Conservation (phyloP, 2,797 vertebrate species). For the Bovichtus variegatus region DNA sequence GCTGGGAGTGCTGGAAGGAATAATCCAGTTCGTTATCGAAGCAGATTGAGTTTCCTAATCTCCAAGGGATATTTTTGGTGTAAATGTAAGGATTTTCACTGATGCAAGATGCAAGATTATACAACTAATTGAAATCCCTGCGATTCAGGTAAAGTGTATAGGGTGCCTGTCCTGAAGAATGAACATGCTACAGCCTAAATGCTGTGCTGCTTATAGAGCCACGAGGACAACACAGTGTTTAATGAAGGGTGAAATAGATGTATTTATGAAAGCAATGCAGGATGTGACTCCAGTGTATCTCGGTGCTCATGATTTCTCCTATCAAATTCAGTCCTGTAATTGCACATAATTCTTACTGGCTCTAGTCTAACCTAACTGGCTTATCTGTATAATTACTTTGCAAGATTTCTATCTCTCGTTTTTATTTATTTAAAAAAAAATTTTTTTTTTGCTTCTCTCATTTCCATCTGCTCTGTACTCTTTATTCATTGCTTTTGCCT, state of each 20-base stretch:
- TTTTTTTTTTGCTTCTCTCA: slow-evolving; percentile 22
- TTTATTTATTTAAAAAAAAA: too few relatives aligned
- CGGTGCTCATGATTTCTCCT: slow-evolving; percentile 53
- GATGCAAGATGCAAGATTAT: slow-evolving; percentile 63
- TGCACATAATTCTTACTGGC: slow-evolving; percentile 51
- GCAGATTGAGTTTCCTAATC: slow-evolving; percentile 78
- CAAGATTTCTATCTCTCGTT: slow-evolving; percentile 47
- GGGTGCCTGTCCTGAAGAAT: slow-evolving; percentile 46
- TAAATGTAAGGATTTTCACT: slow-evolving; percentile 71
- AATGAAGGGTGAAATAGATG: slow-evolving; percentile 79
- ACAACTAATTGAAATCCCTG: slow-evolving; percentile 57
- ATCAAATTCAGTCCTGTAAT: slow-evolving; percentile 62
- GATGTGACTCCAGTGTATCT: slow-evolving; percentile 59
- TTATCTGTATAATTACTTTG: slow-evolving; percentile 69
- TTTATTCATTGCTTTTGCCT: slow-evolving; percentile 47
- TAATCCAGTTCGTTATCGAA: slow-evolving; percentile 74
- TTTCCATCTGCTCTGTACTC: slow-evolving; percentile 44
- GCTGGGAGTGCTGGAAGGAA: slow-evolving; percentile 63
- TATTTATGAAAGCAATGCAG: slow-evolving; percentile 68
- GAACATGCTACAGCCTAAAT: slow-evolving; percentile 24
- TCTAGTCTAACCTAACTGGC: slow-evolving; percentile 45
- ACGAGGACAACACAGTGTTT: slow-evolving; percentile 57
- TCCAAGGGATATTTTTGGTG: slow-evolving; percentile 59
- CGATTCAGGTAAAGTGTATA: slow-evolving; percentile 31
- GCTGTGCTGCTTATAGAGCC: slow-evolving; percentile 48